These are phyloP conservation scores for Entomobrya proxima DNA, from an alignment of 2,888 invertebrate species.

Conservation along the genomic window DNA sequence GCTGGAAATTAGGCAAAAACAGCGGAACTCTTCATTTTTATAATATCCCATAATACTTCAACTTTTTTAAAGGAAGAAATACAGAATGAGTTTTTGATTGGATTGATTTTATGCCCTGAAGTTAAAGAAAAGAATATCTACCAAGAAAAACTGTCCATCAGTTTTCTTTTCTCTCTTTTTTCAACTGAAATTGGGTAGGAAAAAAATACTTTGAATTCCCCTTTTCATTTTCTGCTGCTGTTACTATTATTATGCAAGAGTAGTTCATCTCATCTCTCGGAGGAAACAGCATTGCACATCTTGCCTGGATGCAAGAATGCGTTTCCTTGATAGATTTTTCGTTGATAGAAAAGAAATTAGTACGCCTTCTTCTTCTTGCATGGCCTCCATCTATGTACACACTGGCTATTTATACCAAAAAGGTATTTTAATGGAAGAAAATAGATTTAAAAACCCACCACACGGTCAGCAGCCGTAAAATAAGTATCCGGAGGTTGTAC, in stretches of 20 bases:
- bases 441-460: constrained; percentile 48
- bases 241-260: background rate
- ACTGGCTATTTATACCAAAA: background rate
- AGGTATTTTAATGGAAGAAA: constrained; percentile 15
- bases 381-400: background rate
- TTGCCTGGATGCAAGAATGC: constrained; percentile 1
- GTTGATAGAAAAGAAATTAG: constrained; percentile 41
- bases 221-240: background rate
- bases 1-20: too few species aligned
- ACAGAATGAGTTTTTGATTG: constrained; percentile 46
- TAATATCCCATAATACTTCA: constrained; percentile 40
- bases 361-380: background rate
- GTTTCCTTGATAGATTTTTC: constrained; percentile 34
- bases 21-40: constrained; percentile 54
- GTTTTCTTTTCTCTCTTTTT: constrained; percentile 11
- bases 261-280: background rate
- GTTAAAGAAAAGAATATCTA: constrained; percentile 34
- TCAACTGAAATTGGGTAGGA: constrained; percentile 39
- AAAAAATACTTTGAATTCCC: constrained; percentile 9
- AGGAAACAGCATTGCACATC: background rate
- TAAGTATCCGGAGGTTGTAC: constrained; percentile 64
- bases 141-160: constrained; percentile 52
- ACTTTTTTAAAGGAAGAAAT: constrained; percentile 43
- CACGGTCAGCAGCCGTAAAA: constrained; percentile 41
- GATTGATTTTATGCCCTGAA: constrained; percentile 65